These are phyloP conservation scores for Azorinus chamasolen DNA, from an alignment of 2,888 invertebrate species.

Conservation along the genomic window DNA sequence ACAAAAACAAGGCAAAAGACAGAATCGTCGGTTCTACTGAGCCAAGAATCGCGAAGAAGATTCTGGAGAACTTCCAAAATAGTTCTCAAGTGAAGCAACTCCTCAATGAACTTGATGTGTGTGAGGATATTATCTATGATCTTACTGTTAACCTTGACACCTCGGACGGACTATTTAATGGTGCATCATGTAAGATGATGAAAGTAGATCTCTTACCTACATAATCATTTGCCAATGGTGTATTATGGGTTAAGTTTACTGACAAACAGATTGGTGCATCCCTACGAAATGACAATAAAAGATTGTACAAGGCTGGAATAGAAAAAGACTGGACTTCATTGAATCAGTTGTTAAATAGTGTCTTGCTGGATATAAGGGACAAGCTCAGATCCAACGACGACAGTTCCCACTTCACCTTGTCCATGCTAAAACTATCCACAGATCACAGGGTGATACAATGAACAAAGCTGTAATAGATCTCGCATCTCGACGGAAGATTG, in stretches of 20 bases:
- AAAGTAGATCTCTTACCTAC: conserved; percentile 7
- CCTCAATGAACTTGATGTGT: conserved; percentile 20
- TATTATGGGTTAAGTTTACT: conserved; percentile 56
- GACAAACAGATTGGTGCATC: conserved; percentile 30
- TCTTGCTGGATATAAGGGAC: conserved; percentile 37
- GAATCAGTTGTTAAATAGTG: too few species aligned
- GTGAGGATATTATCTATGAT: conserved; percentile 41
- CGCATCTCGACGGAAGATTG: conserved; percentile 28
- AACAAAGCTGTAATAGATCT: conserved; percentile 48
- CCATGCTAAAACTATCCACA: conserved; percentile 53
- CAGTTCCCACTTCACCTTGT: conserved; percentile 55
- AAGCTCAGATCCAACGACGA: conserved; percentile 44
- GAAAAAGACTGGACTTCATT: too few species aligned
- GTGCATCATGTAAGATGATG: conserved; percentile 35
- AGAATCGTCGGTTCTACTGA: conserved; percentile 13
- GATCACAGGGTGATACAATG: conserved; percentile 58
- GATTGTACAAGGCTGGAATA: conserved; percentile 13
- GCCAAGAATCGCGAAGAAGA: conserved; percentile 6
- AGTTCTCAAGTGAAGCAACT: conserved; percentile 17
- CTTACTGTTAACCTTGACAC: conserved; percentile 42
- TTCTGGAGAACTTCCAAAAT: conserved; percentile 12
- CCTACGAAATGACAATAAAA: conserved; percentile 14
- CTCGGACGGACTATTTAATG: conserved; percentile 55
- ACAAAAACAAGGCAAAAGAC: conserved; percentile 12
- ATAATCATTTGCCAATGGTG: conserved; percentile 7